Evolutionary conservation across 2,797 vertebrate genomes (phyloP), one percentile per base, ranked within the genome.

Genomic region (Fistularia tabacaria): DNA sequence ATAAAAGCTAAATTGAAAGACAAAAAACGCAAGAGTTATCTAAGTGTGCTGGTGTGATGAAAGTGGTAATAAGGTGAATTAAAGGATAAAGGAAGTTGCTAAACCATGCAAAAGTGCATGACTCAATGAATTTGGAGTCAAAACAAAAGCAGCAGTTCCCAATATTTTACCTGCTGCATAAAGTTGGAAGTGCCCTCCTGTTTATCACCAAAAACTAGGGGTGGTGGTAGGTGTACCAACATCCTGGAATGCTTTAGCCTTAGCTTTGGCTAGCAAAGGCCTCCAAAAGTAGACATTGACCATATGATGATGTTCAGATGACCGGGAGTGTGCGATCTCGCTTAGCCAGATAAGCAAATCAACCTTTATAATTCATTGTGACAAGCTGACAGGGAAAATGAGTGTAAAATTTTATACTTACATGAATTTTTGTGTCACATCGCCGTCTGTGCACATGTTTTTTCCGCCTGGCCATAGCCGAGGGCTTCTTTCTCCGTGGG

Each of bases 331-430:
- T 91, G 85, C 87, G 86, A 90, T 91, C 91, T 91, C 92, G 91
- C 86, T 90, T 91, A 90, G 92, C 92, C 89, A 88, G 93, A 94
- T 92, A 90, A 93, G 87, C 92, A 69, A 97, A 94, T 96, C 92
- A 95, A 94, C 94, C 95, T 97, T 97, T 96, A 91, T 97, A 96
- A 99, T 97, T 94, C 87, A 92, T 94, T 92, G 90, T 95, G 96
- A 98, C 96, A 98, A 95, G 95, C 95, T 98, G 96, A 98, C 96
- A 98, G 91, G 89, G 82, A 97, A 97, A 98, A 97, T 98, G 91
- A 99, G 94, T 93, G 94, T 94, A 94, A 93, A 92, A 93, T 93
- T 88, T 90, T 93, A 94, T 93, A 93, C 90, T 89, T 94, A 93
- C 93, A 92, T 93, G 92, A 94, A 97, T 98, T 96, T 98, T 96